Percentiles rank a stretch among this genome's conserved stretches.
These are phyloP conservation scores for Dryocosmus kuriphilus DNA, from an alignment of 2,888 invertebrate species.

Conservation along the genomic window DNA sequence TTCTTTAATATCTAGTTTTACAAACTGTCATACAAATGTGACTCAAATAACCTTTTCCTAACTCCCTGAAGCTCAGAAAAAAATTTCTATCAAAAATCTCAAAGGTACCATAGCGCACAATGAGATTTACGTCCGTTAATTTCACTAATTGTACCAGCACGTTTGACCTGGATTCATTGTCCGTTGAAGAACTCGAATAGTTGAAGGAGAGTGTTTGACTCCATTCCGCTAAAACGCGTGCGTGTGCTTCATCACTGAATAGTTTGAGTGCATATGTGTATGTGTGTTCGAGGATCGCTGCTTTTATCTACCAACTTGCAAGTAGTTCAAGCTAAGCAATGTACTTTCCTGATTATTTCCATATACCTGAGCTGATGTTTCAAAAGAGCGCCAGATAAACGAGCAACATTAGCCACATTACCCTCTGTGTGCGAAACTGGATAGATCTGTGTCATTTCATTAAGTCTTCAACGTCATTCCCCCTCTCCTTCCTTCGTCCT, in stretches of 20 bases:
- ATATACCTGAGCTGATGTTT: background rate
- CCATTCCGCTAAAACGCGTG: background rate
- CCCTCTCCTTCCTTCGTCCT: too few relatives aligned
- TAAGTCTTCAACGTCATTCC: too few relatives aligned
- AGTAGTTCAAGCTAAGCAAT: background rate
- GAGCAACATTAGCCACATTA: background rate
- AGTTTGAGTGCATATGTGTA: background rate
- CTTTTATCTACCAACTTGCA: conserved; percentile 4
- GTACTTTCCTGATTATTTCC: background rate
- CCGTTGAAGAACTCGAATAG: background rate
- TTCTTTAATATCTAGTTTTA: too few relatives aligned
- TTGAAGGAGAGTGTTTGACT: background rate
- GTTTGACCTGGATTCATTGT: conserved; percentile 30
- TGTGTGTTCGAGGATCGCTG: background rate
- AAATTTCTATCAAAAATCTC: background rate
- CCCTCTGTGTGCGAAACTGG: background rate
- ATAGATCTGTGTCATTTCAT: too few relatives aligned
- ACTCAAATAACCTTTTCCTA: too few relatives aligned
- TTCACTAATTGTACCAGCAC: conserved; percentile 32
- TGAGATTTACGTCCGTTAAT: conserved; percentile 5
- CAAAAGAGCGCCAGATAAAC: background rate
- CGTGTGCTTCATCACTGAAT: background rate
- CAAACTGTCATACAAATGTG: too few relatives aligned
- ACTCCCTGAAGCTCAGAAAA: too few relatives aligned
- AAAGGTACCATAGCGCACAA: background rate